Conservation (phyloP, 2,888 invertebrate species). For the Pristionchus mayeri region DNA sequence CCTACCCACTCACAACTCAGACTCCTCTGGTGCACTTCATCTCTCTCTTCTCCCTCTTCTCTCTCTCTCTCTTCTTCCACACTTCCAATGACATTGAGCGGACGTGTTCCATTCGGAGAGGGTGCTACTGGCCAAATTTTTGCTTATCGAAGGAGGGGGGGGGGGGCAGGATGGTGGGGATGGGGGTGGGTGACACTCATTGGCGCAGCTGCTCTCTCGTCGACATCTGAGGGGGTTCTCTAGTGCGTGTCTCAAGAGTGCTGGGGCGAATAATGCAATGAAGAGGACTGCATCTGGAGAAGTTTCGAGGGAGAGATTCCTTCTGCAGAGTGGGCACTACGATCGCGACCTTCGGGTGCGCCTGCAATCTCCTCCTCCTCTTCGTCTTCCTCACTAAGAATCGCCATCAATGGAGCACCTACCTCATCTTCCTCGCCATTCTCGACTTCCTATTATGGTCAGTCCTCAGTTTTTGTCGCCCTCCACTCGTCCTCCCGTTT, state of each 20-base stretch:
- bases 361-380: conserved; percentile 60
- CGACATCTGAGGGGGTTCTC: neutral
- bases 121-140: neutral
- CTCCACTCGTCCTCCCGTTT: neutral
- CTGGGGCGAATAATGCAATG: conserved; percentile 31
- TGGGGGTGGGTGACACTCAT: neutral
- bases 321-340: conserved; percentile 59
- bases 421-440: conserved; percentile 58
- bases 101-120: neutral
- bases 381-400: conserved; percentile 56
- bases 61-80: conserved; percentile 28
- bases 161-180: neutral
- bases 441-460: conserved; percentile 64
- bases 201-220: neutral
- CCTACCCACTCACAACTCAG: neutral
- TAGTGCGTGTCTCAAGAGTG: neutral
- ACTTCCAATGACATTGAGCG: conserved; percentile 28
- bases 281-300: conserved; percentile 24
- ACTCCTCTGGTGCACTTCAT: conserved; percentile 26
- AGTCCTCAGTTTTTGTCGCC: neutral
- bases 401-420: conserved; percentile 9
- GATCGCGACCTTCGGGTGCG: conserved; percentile 60
- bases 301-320: neutral
- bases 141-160: neutral
- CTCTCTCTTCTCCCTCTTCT: neutral